Percentiles rank a stretch among this genome's conserved stretches.
Evolutionary conservation across 2,888 invertebrate species (phyloP).

Genomic region (Hydriomena furcata): DNA sequence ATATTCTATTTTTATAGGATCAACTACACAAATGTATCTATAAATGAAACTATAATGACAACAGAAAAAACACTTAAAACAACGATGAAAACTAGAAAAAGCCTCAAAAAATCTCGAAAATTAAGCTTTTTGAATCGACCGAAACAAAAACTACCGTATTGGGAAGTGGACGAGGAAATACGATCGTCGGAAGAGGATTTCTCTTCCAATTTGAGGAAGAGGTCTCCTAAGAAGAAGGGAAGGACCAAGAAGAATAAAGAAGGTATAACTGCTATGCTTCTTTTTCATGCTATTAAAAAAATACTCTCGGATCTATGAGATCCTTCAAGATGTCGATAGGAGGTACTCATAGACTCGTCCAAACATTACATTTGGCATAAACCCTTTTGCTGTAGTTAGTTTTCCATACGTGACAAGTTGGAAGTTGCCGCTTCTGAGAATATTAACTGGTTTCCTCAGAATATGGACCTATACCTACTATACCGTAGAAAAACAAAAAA

Average conservation of each 20-base stretch:
- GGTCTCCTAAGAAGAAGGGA: constrained; percentile 38
- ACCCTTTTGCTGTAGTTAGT: no score
- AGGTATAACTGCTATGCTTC: constrained; percentile 32
- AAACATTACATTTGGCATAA: no score
- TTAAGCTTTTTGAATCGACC: constrained; percentile 31
- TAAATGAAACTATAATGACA: background rate
- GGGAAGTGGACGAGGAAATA: constrained; percentile 40
- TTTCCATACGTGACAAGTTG: no score
- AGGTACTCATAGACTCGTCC: no score
- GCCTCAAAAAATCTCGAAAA: constrained; percentile 34
- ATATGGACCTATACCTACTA: no score
- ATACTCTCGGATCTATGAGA: no score
- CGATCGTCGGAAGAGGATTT: constrained; percentile 55
- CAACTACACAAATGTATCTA: constrained; percentile 18
- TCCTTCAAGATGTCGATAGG: no score
- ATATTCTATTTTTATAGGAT: no score
- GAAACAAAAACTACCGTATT: constrained; percentile 37
- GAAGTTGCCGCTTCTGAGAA: no score
- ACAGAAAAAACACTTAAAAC: constrained; percentile 8
- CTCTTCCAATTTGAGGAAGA: constrained; percentile 47
- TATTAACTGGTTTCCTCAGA: no score
- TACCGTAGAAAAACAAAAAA: no score
- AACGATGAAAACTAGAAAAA: constrained; percentile 25
- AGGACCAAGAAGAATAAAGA: constrained; percentile 36
- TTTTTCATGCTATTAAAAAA: no score